Conservation (phyloP, 1,140 invertebrate genomes). For the Asobara japonica region DNA sequence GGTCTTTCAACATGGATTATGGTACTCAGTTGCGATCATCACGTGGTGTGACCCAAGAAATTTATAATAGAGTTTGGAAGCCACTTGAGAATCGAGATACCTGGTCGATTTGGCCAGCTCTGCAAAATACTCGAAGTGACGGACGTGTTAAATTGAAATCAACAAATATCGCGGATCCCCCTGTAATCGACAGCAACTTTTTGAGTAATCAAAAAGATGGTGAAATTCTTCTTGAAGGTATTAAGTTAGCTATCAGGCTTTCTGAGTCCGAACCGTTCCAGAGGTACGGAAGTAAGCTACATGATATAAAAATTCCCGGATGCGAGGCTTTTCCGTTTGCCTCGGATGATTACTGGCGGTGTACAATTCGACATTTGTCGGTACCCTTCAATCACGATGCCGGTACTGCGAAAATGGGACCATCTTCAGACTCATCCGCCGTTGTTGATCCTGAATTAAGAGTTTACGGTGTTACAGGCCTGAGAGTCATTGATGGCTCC, state of each 20-base stretch:
- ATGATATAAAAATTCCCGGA: conserved; percentile 66
- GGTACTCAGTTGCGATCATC: conserved; percentile 69
- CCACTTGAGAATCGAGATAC: conserved; percentile 67
- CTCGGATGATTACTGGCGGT: conserved; percentile 37
- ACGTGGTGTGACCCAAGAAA: conserved; percentile 62
- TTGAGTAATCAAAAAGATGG: conserved; percentile 74
- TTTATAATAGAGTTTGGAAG: conserved; percentile 53
- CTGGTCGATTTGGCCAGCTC: conserved; percentile 58
- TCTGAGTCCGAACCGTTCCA: conserved; percentile 69
- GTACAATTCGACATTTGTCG: conserved; percentile 50
- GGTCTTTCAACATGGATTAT: conserved; percentile 71
- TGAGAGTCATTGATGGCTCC: conserved; percentile 81
- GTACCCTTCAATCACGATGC: conserved; percentile 71
- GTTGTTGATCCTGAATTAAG: conserved; percentile 78
- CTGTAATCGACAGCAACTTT: conserved; percentile 86
- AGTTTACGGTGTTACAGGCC: conserved; percentile 73
- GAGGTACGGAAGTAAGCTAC: conserved; percentile 66
- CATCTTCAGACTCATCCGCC: conserved; percentile 69
- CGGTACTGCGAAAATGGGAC: conserved; percentile 95
- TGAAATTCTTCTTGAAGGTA: conserved; percentile 72
- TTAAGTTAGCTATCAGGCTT: conserved; percentile 71
- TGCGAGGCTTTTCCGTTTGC: conserved; percentile 67
- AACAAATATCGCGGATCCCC: conserved; percentile 77
- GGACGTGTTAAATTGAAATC: conserved; percentile 76
- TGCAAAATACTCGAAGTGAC: conserved; percentile 73